Base-by-base conservation (phyloP, 2,797 vertebrate genomes). In the Bufotes viridis region DNA sequence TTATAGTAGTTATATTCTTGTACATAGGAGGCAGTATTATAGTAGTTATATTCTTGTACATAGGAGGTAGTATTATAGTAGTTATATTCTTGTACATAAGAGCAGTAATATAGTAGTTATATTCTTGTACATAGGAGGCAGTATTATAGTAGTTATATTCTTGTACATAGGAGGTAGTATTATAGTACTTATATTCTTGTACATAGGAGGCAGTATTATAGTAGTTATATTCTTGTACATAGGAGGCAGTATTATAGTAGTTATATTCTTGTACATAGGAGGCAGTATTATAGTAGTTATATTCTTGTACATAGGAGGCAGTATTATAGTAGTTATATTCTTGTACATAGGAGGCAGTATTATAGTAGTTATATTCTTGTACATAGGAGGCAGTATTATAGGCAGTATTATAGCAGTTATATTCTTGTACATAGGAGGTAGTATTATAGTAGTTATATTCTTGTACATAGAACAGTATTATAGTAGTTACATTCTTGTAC, bases 331-430 rank as follows among this genome's bases (percentile, higher is more conserved):
- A 70, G 69, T 70, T 70, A 70, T 70, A 34, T 70, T 70, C 69
- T 70, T 70, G 69, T 70, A 70, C 14, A 70, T 70, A 70, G 69
- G 69, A 18, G 70, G 70, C 70, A 74, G 70, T 74, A 74, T 49
- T 74, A 74, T 42, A 75, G 72, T 51, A 74, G 70, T 74, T 74
- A 49, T 75, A 75, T 75, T 75, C 72, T 51, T 75, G 72, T 75
- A 51, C 15, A 49, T 75, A 51, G 42, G 18, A 13, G n/a, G 11
- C 22, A 63, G 61, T 63, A 63, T 63, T 63, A 63, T 63, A 63
- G 61, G 11, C 22, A 63, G 61, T 63, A 63, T 63, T 63, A 63
- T 63, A 63, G 61, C 11, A 63, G 61, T 63, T 63, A 63, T 63
- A 63, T 63, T 63, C 61, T 63, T 63, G 61, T 63, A 63, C 8